Base-by-base conservation (phyloP, 2,888 invertebrate species). In the Xanthia icteritia region DNA sequence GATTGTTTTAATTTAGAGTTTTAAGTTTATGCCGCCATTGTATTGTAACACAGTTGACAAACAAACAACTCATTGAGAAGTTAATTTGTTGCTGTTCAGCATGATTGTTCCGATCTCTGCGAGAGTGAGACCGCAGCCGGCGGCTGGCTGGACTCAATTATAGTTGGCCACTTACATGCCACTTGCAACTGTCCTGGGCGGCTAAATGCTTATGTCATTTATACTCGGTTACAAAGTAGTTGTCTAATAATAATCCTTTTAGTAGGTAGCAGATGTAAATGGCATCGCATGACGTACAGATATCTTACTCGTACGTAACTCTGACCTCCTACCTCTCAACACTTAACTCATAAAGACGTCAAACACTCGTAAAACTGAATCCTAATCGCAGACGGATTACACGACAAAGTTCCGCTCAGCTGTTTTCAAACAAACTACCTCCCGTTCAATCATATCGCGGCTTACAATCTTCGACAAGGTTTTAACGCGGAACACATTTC, bases 391-490 rank as follows among this genome's bases (percentile, higher is more conserved):
- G 11, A 48, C 31, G 48, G 67, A 84, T 71, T 58, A 73, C 81
- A 60, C 48, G 51, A 66, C 71, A n/a, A 84, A 81, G 27, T 69
- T 69, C 51, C 27, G 58, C 45, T 76, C 48, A 64, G 76, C 56
- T 72, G 27, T 63, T 72, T 36, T 84, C 61, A 58, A 84, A 81
- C 65, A 68, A 82, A 69, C 82, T 81, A 81, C 77, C 60, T 68
- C 27, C n/a, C 42, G 23, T 36, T 83, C 84, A 72, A 84, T 83
- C 77, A 85, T 81, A 85, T 83, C 83, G n/a, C 39, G 61, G 27
- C 42, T 45, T 54, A 36, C 69, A 70, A 85, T 82, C 85, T 77
- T 70, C 58, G 66, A 66, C 72, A 73, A 58, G 72, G 76, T 72
- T 81, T 70, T 63, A 84, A 66, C 75, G 39, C 27, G 15, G 39